Evolutionary conservation across 2,888 invertebrate genomes (phyloP).

Genomic region (Drosophila heteroneura): DNA sequence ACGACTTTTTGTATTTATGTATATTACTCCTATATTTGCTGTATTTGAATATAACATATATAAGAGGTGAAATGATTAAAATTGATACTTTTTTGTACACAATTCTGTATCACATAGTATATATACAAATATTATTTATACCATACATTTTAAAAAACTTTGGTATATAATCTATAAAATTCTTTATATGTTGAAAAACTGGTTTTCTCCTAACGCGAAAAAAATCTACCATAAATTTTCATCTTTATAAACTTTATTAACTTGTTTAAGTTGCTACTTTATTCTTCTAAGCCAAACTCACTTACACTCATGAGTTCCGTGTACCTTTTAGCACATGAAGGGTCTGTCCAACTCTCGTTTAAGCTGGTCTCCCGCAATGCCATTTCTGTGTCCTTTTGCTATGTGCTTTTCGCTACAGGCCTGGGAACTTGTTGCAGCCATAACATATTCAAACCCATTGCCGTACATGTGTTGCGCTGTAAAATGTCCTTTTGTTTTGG

Average conservation of each 20-base stretch:
- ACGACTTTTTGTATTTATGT: not conserved
- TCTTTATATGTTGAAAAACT: too few relatives aligned
- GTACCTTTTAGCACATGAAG: not conserved
- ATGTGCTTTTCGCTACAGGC: not conserved
- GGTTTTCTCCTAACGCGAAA: too few relatives aligned
- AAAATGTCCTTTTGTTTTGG: conserved; percentile 41
- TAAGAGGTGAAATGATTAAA: not conserved
- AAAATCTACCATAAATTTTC: not conserved
- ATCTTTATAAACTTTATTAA: not conserved
- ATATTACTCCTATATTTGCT: not conserved
- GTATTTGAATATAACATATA: not conserved
- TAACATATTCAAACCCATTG: conserved; percentile 43
- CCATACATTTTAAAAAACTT: too few relatives aligned
- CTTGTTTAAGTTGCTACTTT: not conserved
- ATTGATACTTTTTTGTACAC: too few relatives aligned
- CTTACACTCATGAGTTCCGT: not conserved
- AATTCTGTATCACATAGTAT: too few relatives aligned
- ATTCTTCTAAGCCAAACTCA: not conserved
- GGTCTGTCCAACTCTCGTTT: not conserved
- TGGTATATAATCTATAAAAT: too few relatives aligned
- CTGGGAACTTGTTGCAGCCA: conserved; percentile 49
- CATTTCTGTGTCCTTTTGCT: not conserved
- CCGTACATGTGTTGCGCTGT: conserved; percentile 44
- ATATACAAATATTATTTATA: too few relatives aligned
- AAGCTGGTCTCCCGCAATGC: not conserved